These are phyloP conservation scores for Syritta pipiens DNA, from an alignment of 2,888 invertebrate genomes.

Conservation along the genomic window DNA sequence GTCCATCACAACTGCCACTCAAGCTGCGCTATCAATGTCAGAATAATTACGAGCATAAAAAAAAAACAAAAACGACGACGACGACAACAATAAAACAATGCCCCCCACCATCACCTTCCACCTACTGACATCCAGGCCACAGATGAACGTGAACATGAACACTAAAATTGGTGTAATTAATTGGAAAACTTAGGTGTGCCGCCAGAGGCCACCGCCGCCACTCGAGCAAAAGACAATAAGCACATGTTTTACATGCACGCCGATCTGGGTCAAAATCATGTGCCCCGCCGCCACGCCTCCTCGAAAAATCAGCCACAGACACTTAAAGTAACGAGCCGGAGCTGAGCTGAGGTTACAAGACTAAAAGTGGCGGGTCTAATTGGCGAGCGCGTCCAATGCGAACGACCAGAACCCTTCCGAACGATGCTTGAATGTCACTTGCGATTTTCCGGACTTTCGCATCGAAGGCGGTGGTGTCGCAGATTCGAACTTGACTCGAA, in stretches of 20 bases:
- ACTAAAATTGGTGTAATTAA: constrained; percentile 64
- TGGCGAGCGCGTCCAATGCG: constrained; percentile 43
- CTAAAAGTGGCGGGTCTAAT: too few species aligned
- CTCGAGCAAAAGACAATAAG: constrained; percentile 51
- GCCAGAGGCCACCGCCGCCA: constrained; percentile 36
- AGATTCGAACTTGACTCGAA: background rate
- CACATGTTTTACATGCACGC: constrained; percentile 54
- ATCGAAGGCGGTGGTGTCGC: constrained; percentile 28
- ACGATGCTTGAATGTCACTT: constrained; percentile 44
- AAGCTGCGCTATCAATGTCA: constrained; percentile 54
- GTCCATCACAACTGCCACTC: constrained; percentile 37
- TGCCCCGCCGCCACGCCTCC: background rate
- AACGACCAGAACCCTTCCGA: constrained; percentile 40
- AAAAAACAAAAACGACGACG: background rate
- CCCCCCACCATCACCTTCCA: constrained; percentile 10
- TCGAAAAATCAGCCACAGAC: too few species aligned
- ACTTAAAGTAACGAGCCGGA: background rate
- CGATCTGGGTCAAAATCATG: constrained; percentile 65
- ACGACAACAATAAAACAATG: constrained; percentile 49
- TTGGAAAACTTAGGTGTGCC: constrained; percentile 68
- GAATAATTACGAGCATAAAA: constrained; percentile 44
- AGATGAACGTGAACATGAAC: constrained; percentile 23
- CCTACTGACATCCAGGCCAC: constrained; percentile 8
- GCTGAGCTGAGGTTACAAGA: background rate
- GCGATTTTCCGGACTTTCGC: constrained; percentile 46